Percentiles rank a stretch among this genome's conserved stretches.
phyloP scores from a whole-genome alignment of 1,140 invertebrate species.

The Dendrolimus punctatus region DNA sequence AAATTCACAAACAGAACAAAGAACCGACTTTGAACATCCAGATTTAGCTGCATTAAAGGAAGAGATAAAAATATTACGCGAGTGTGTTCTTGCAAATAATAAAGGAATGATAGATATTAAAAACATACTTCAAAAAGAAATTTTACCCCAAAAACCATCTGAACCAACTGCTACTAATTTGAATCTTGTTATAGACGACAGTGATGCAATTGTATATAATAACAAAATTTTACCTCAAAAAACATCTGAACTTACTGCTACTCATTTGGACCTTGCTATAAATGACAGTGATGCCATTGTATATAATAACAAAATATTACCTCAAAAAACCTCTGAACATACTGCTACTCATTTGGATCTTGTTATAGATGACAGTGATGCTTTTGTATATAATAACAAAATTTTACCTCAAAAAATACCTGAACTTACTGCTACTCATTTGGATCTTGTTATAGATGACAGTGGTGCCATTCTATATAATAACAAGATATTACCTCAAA shows the following conservation, averaged over 20 bases:
- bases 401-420: too few relatives aligned
- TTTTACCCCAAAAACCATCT: not conserved
- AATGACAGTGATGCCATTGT: too few relatives aligned
- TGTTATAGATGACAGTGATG: not conserved
- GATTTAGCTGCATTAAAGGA: conserved; percentile 25
- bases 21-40: conserved; percentile 11
- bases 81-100: conserved; percentile 19
- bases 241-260: too few relatives aligned
- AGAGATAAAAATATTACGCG: conserved; percentile 26
- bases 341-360: not conserved
- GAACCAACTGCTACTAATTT: not conserved
- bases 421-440: too few relatives aligned
- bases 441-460: too few relatives aligned
- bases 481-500: conserved; percentile 3
- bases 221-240: too few relatives aligned
- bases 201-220: not conserved
- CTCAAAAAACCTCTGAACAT: not conserved
- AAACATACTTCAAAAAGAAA: conserved; percentile 16
- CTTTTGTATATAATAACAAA: too few relatives aligned
- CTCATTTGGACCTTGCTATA: too few relatives aligned
- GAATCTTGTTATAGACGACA: not conserved
- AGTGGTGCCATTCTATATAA: too few relatives aligned
- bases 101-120: conserved; percentile 34
- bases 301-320: conserved; percentile 4
- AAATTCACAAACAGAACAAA: not conserved